These are phyloP conservation scores for Engraulis encrasicolus DNA, from an alignment of 2,113 vertebrate genomes.

Conservation along the genomic window DNA sequence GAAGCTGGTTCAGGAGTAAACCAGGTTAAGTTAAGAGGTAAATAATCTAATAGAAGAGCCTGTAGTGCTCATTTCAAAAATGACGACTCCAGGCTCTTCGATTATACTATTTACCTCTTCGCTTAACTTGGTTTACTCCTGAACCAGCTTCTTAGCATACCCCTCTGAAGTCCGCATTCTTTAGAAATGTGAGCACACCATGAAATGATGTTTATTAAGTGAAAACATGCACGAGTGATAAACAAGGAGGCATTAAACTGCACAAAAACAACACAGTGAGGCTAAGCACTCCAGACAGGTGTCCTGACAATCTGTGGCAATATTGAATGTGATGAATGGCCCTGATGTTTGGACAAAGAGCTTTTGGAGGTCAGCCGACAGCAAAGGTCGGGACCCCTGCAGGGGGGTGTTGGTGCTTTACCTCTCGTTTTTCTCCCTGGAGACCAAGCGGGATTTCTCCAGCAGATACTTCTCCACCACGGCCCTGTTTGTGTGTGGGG, in stretches of 20 bases:
- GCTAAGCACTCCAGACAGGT: neutral
- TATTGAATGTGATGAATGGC: conserved; percentile 13
- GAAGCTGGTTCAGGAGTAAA: too few species aligned
- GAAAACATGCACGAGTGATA: neutral
- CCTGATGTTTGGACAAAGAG: neutral
- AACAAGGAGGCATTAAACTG: neutral
- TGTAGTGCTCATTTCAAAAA: too few species aligned
- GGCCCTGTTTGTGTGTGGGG: conserved; percentile 74
- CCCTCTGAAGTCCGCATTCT: too few species aligned
- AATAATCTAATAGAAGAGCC: too few species aligned
- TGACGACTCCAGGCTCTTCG: too few species aligned
- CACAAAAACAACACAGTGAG: neutral
- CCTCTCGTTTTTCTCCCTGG: conserved; percentile 97
- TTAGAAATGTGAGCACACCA: neutral
- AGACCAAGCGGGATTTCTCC: conserved; percentile 96
- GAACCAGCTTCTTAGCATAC: too few species aligned
- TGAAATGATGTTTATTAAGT: neutral
- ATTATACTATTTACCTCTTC: too few species aligned
- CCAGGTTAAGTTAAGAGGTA: too few species aligned
- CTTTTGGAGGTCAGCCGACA: conserved; percentile 36
- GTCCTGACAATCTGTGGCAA: neutral
- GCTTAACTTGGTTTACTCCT: too few species aligned
- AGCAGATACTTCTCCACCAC: conserved; percentile 98
- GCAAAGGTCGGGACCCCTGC: conserved; percentile 41
- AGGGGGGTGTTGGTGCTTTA: conserved; percentile 64